Evolutionary conservation across 2,797 vertebrate genomes (phyloP).

Genomic region (Chelmon rostratus): DNA sequence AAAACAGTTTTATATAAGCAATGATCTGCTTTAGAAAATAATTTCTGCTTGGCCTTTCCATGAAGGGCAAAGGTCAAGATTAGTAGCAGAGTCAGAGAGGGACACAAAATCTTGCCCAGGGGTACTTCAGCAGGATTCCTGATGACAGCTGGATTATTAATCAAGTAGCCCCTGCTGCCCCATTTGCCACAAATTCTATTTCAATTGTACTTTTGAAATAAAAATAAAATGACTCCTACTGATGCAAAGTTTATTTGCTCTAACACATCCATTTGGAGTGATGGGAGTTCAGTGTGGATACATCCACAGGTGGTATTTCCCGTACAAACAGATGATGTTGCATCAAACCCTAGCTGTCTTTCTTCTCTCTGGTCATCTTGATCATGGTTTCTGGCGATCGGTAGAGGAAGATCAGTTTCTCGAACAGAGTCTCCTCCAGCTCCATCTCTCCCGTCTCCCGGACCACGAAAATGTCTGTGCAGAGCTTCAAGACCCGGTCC

Average conservation of each 20-base stretch:
- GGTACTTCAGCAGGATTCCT: neutral
- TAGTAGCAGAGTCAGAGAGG: neutral
- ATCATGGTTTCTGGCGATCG: constrained; percentile 85
- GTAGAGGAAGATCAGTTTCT: constrained; percentile 87
- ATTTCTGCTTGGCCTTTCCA: neutral
- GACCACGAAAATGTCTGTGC: constrained; percentile 87
- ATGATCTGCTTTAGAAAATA: neutral
- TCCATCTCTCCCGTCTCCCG: constrained; percentile 87
- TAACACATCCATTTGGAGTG: constrained; percentile 1
- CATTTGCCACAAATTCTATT: neutral
- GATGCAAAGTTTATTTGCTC: constrained; percentile 24
- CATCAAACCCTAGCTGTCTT: constrained; percentile 68
- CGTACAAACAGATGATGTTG: neutral
- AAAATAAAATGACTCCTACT: neutral
- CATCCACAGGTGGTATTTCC: neutral
- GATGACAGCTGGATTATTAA: constrained; percentile 5
- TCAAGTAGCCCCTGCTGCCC: neutral
- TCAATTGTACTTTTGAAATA: neutral
- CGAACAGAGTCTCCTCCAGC: constrained; percentile 87
- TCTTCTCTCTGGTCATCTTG: constrained; percentile 86
- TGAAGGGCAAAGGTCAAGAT: neutral
- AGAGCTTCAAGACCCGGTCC: constrained; percentile 86
- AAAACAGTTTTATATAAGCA: neutral
- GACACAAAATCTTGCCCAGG: neutral
- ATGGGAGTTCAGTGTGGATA: neutral